phyloP scores from a whole-genome alignment of 2,888 invertebrate species.

The Chironomus tentans region DNA sequence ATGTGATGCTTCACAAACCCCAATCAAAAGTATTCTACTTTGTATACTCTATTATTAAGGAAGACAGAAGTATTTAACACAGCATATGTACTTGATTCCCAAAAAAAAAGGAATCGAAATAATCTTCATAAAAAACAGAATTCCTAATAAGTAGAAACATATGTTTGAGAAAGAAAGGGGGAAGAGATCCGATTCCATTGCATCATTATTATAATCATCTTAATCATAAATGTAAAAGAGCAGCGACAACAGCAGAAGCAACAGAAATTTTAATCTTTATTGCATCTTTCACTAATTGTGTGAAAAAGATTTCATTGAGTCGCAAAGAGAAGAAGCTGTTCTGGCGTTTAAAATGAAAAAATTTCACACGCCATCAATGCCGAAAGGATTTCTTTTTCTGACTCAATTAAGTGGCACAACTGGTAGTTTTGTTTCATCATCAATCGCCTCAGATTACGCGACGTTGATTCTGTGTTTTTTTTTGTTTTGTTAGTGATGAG shows the following conservation, averaged over 20 bases:
- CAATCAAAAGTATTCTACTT: no score
- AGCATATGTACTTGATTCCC: no score
- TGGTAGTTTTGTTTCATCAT: constrained; percentile 3
- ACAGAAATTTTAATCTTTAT: constrained; percentile 10
- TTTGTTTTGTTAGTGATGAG: no score
- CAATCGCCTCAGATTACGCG: constrained; percentile 9
- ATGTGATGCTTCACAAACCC: no score
- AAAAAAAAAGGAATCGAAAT: no score
- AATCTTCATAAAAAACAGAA: no score
- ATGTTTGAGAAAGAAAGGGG: background rate
- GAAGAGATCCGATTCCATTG: background rate
- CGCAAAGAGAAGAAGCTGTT: background rate
- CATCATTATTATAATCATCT: background rate
- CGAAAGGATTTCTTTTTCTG: background rate
- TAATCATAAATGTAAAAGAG: background rate
- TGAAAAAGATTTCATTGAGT: background rate
- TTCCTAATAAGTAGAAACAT: constrained; percentile 3
- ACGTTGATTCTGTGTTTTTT: background rate
- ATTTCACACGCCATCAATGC: no score
- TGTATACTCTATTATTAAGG: no score
- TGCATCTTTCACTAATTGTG: constrained; percentile 14
- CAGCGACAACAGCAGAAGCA: background rate
- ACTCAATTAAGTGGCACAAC: background rate
- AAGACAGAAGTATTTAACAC: no score
- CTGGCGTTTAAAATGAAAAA: background rate